These are phyloP conservation scores for Melanotaenia maccullochi DNA, from an alignment of 2,797 vertebrate genomes.

Conservation along the genomic window DNA sequence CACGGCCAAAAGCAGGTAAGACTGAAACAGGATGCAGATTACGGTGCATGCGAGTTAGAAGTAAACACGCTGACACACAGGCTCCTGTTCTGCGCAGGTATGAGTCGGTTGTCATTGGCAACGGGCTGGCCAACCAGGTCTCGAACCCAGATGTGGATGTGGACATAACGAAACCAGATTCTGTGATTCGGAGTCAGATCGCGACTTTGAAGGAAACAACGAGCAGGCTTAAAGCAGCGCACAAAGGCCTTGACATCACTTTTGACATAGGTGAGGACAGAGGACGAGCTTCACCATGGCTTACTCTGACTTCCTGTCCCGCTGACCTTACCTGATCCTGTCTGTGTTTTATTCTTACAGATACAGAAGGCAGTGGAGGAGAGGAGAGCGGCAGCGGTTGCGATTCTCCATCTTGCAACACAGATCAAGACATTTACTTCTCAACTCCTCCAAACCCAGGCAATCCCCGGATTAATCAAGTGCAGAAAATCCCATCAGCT, in stretches of 20 bases:
- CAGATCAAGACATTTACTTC: constrained; percentile 88
- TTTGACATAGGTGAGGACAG: constrained; percentile 85
- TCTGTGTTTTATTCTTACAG: background rate
- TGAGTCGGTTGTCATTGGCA: constrained; percentile 92
- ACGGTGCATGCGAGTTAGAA: no score
- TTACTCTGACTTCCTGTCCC: background rate
- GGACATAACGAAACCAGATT: constrained; percentile 92
- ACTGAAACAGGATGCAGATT: no score
- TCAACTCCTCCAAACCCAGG: constrained; percentile 73
- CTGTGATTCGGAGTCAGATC: constrained; percentile 92
- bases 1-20: constrained; percentile 93
- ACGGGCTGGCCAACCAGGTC: constrained; percentile 93
- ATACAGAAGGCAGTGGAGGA: constrained; percentile 85
- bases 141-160: constrained; percentile 97
- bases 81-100: constrained; percentile 80
- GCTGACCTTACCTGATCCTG: background rate
- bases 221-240: constrained; percentile 91
- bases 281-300: accelerated
- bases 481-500: accelerated
- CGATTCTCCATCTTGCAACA: constrained; percentile 83
- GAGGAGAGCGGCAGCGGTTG: constrained; percentile 95
- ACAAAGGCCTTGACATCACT: constrained; percentile 92
- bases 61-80: background rate
- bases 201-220: constrained; percentile 92
- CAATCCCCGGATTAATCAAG: constrained; percentile 26